These are phyloP conservation scores for Emydura subglobosa DNA, from an alignment of 2,113 vertebrate species.

Conservation along the genomic window DNA sequence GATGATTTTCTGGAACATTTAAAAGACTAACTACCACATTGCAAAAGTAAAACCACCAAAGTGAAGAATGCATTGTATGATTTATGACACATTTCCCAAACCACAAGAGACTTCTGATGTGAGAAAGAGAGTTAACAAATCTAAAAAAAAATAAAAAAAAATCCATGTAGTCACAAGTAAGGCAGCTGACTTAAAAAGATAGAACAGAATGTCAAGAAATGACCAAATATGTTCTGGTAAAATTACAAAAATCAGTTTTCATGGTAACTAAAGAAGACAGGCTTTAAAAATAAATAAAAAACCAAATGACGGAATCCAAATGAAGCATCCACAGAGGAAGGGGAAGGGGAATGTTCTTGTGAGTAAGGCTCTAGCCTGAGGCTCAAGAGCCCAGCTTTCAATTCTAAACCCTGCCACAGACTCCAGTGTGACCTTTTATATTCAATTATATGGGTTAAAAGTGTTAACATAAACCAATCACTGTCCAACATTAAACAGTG, in stretches of 20 bases:
- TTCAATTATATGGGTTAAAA: background rate
- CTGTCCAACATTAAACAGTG: background rate
- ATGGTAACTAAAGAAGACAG: slow-evolving; percentile 9
- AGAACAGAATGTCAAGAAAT: background rate
- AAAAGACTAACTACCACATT: slow-evolving; percentile 45
- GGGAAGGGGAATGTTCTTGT: background rate
- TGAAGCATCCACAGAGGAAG: background rate
- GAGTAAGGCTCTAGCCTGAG: background rate
- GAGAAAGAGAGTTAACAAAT: slow-evolving; percentile 22
- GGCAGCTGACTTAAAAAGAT: slow-evolving; percentile 4
- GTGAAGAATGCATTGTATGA: slow-evolving; percentile 26
- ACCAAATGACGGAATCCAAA: background rate
- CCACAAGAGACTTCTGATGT: slow-evolving; percentile 1
- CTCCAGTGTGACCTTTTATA: background rate
- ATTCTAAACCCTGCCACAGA: background rate
- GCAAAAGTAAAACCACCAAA: slow-evolving; percentile 51
- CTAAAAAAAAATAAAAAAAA: background rate
- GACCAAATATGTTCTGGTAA: background rate
- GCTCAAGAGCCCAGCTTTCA: background rate
- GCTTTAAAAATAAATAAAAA: slow-evolving; percentile 6
- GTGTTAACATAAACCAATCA: background rate
- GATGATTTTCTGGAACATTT: slow-evolving; percentile 53
- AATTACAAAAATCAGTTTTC: background rate
- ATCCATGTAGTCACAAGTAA: background rate
- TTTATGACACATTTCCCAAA: slow-evolving; percentile 43